Percentiles rank a stretch among this genome's conserved stretches.
Conservation (phyloP, 2,888 invertebrate species). For the Crematogaster levior region DNA sequence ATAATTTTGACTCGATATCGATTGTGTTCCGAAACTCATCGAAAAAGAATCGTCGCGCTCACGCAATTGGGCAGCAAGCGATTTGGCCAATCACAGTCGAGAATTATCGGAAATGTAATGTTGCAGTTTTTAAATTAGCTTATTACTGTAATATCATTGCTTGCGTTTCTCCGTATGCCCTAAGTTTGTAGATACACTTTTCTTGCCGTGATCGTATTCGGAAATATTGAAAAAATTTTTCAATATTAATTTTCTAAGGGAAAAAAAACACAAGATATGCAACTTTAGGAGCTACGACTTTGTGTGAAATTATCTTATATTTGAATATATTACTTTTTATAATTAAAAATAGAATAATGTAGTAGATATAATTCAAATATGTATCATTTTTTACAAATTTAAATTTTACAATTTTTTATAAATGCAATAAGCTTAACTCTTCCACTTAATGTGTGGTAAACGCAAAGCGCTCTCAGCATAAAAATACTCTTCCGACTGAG, state of each 20-base stretch:
- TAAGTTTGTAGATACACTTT: background rate
- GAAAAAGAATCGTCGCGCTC: too few species aligned
- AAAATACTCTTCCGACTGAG: conserved; percentile 90
- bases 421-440: conserved; percentile 68
- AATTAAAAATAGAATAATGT: background rate
- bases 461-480: conserved; percentile 91
- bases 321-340: background rate
- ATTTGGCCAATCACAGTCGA: background rate
- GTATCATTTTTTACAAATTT: background rate
- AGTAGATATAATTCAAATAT: conserved; percentile 24
- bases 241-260: background rate
- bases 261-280: background rate
- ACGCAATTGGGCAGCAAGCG: background rate
- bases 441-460: conserved; percentile 83
- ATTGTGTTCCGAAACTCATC: background rate
- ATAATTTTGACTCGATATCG: background rate
- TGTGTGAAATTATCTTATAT: background rate
- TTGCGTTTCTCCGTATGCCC: too few species aligned
- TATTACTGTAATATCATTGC: too few species aligned
- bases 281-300: background rate
- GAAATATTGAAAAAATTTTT: background rate
- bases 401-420: background rate
- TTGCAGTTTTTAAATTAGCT: too few species aligned
- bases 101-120: too few species aligned
- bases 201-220: background rate